A percentile compares a stretch with the other conserved stretches of the same genome.
Evolutionary conservation across 2,888 invertebrate genomes (phyloP).

Genomic region (Limenitis camilla): DNA sequence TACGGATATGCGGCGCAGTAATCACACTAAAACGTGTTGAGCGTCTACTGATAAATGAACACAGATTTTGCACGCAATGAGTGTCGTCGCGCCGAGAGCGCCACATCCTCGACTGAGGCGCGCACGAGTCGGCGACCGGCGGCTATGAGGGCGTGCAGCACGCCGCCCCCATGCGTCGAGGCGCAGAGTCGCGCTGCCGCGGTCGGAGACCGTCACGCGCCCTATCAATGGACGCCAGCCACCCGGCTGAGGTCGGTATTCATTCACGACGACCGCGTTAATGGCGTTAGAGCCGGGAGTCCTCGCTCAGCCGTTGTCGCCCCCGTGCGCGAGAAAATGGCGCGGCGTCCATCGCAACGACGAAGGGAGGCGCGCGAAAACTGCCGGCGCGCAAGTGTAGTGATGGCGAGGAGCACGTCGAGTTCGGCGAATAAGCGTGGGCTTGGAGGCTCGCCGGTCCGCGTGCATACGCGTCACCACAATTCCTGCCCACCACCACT

Average conservation of each 20-base stretch:
- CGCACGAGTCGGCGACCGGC: slow-evolving; percentile 54
- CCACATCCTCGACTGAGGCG: slow-evolving; percentile 76
- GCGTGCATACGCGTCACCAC: slow-evolving; percentile 37
- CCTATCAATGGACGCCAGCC: slow-evolving; percentile 66
- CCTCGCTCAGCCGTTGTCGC: slow-evolving; percentile 60
- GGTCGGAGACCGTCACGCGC: slow-evolving; percentile 66
- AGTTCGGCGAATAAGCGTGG: slow-evolving; percentile 44
- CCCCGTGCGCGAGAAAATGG: slow-evolving; percentile 74
- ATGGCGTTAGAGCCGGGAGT: slow-evolving; percentile 64
- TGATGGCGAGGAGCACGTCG: slow-evolving; percentile 48
- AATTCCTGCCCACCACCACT: slow-evolving; percentile 34
- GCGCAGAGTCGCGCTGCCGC: slow-evolving; percentile 45
- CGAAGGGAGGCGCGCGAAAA: slow-evolving; percentile 70
- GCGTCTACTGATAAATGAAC: slow-evolving; percentile 68
- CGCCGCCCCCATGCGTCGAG: slow-evolving; percentile 58
- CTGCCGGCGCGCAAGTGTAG: slow-evolving; percentile 63
- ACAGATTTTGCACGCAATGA: slow-evolving; percentile 63
- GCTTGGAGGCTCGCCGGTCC: slow-evolving; percentile 55
- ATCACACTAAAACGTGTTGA: slow-evolving; percentile 47
- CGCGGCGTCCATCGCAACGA: slow-evolving; percentile 64
- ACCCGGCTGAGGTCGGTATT: slow-evolving; percentile 68
- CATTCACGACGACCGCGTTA: slow-evolving; percentile 71
- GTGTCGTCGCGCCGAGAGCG: slow-evolving; percentile 67
- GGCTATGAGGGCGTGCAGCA: slow-evolving; percentile 67
- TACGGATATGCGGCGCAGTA: slow-evolving; percentile 44